phyloP scores from a whole-genome alignment of 2,797 vertebrate genomes.

The Sus cebifrons region DNA sequence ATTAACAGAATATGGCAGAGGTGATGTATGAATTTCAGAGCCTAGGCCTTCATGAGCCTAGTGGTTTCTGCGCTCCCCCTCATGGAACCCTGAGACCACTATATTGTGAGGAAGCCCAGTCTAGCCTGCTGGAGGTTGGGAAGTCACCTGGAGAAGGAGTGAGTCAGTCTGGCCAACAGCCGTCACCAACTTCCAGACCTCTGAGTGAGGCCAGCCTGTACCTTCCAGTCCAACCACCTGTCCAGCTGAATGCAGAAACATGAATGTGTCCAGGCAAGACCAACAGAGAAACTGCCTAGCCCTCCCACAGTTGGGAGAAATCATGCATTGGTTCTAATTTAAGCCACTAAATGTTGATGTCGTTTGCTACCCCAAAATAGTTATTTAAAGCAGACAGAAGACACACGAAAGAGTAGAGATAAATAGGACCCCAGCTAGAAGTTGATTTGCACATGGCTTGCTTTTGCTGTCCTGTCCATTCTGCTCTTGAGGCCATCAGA shows the following conservation, averaged over 20 bases:
- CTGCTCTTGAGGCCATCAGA: not conserved
- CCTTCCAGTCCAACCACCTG: not conserved
- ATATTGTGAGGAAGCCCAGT: not conserved
- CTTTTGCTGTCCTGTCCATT: not conserved
- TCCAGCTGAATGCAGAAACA: not conserved
- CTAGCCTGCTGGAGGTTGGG: not conserved
- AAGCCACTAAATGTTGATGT: not conserved
- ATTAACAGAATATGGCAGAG: not conserved
- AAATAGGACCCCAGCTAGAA: not conserved
- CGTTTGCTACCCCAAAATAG: not conserved
- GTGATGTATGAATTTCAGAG: not conserved
- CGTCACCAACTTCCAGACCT: not conserved
- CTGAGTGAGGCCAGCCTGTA: not conserved
- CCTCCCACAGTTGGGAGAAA: not conserved
- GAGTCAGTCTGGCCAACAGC: not conserved
- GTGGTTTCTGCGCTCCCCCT: not conserved
- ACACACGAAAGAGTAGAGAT: not conserved
- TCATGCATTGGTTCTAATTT: not conserved
- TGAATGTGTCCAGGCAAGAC: not conserved
- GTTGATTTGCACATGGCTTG: not conserved
- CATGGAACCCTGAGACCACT: not conserved
- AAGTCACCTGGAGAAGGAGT: not conserved
- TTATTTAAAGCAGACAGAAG: conserved; percentile 21
- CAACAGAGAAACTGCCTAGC: not conserved
- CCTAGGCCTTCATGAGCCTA: not conserved